Percentiles rank a stretch among this genome's conserved stretches.
Conservation (phyloP, 2,888 invertebrate species). For the Ectemnius cavifrons region DNA sequence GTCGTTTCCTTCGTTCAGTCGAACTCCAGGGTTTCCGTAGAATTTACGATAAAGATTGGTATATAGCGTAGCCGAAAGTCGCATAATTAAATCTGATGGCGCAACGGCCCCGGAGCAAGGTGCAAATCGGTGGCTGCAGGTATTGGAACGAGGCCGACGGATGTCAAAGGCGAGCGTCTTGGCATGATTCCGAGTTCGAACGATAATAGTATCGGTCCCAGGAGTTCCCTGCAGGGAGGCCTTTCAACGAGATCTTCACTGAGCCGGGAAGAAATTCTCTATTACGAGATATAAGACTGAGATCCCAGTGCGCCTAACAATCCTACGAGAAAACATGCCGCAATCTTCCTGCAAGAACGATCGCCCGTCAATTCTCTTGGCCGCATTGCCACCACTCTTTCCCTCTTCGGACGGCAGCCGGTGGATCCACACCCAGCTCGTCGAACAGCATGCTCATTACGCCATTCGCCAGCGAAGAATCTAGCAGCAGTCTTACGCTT, state of each 20-base stretch:
- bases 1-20: too few relatives aligned
- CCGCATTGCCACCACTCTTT: too few relatives aligned
- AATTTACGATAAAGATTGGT: too few relatives aligned
- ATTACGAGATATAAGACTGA: conserved; percentile 22
- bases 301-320: too few relatives aligned
- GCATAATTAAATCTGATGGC: conserved; percentile 23
- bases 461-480: conserved; percentile 25
- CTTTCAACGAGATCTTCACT: conserved; percentile 6
- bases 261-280: conserved; percentile 25
- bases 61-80: background rate
- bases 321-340: too few relatives aligned
- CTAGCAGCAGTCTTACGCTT: conserved; percentile 36
- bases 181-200: conserved; percentile 31
- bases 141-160: conserved; percentile 26
- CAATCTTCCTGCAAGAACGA: too few relatives aligned
- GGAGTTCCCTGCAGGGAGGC: background rate
- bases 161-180: conserved; percentile 41
- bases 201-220: conserved; percentile 25
- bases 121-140: too few relatives aligned
- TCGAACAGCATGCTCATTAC: conserved; percentile 27
- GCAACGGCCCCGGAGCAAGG: background rate
- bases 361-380: too few relatives aligned
- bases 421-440: conserved; percentile 9
- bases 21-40: too few relatives aligned
- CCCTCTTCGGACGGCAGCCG: background rate